Conservation (phyloP, 2,113 vertebrate genomes). For the Cephalopholis sonnerati region DNA sequence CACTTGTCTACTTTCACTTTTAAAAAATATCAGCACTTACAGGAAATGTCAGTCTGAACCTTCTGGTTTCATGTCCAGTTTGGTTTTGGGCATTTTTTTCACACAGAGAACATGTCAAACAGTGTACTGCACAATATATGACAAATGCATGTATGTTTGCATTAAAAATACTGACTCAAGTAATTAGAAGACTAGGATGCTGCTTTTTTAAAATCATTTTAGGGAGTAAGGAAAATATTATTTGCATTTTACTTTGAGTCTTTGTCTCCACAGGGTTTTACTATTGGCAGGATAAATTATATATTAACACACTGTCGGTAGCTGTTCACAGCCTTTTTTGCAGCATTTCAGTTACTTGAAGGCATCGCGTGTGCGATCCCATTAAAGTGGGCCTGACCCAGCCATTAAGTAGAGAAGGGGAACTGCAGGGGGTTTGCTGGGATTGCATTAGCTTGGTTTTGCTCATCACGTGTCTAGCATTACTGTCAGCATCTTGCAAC, state of each 20-base stretch:
- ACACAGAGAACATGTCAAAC: background rate
- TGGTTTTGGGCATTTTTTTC: background rate
- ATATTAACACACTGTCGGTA: background rate
- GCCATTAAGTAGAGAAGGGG: constrained; percentile 75
- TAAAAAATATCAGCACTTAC: constrained; percentile 7
- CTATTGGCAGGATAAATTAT: background rate
- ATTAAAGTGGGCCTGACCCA: constrained; percentile 18
- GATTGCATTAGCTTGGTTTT: constrained; percentile 82
- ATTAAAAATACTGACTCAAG: background rate
- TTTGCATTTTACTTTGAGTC: background rate
- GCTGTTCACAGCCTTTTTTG: background rate
- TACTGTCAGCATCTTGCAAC: constrained; percentile 83
- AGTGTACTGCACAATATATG: background rate
- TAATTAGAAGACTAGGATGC: background rate
- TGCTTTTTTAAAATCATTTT: constrained; percentile 6
- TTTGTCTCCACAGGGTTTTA: background rate
- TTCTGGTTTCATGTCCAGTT: constrained; percentile 1
- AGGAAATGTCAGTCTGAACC: constrained; percentile 10
- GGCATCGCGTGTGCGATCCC: constrained; percentile 3
- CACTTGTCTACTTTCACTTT: constrained; percentile 26
- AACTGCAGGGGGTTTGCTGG: constrained; percentile 83
- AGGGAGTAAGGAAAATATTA: background rate
- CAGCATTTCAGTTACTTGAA: constrained; percentile 7
- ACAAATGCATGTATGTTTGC: background rate
- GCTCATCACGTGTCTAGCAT: constrained; percentile 80